These are phyloP conservation scores for Drosophila atripex DNA, from an alignment of 2,888 invertebrate genomes.

Conservation along the genomic window DNA sequence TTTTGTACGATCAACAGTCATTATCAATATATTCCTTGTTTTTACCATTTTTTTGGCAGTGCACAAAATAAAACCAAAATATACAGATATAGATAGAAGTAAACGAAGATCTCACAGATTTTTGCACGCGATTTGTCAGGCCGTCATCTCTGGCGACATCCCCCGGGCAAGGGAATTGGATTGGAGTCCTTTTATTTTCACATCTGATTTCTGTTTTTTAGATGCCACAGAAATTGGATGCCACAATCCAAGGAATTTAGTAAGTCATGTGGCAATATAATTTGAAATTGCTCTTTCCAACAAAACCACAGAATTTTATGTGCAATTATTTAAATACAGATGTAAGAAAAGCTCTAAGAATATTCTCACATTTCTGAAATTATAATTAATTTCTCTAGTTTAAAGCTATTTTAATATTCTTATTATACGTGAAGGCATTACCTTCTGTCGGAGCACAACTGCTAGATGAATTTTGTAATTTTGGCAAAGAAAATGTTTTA, in stretches of 20 bases:
- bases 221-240: slow-evolving; percentile 38
- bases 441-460: slow-evolving; percentile 5
- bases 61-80: slow-evolving; percentile 30
- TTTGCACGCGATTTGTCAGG: slow-evolving; percentile 81
- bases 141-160: slow-evolving; percentile 70
- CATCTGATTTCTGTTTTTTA: slow-evolving; percentile 37
- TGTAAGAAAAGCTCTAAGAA: too few relatives aligned
- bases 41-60: background rate
- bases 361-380: background rate
- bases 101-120: slow-evolving; percentile 72
- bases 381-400: too few relatives aligned
- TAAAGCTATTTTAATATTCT: background rate
- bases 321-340: background rate
- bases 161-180: slow-evolving; percentile 61
- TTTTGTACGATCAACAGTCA: too few relatives aligned
- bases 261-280: slow-evolving; percentile 75
- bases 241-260: slow-evolving; percentile 73
- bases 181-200: slow-evolving; percentile 39
- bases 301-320: slow-evolving; percentile 5
- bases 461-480: slow-evolving; percentile 59
- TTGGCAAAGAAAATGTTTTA: slow-evolving; percentile 76
- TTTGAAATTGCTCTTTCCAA: slow-evolving; percentile 68
- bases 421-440: too few relatives aligned
- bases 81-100: slow-evolving; percentile 29
- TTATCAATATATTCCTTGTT: too few relatives aligned